Conservation (phyloP, 2,797 vertebrate genomes). For the Pipistrellus kuhlii region DNA sequence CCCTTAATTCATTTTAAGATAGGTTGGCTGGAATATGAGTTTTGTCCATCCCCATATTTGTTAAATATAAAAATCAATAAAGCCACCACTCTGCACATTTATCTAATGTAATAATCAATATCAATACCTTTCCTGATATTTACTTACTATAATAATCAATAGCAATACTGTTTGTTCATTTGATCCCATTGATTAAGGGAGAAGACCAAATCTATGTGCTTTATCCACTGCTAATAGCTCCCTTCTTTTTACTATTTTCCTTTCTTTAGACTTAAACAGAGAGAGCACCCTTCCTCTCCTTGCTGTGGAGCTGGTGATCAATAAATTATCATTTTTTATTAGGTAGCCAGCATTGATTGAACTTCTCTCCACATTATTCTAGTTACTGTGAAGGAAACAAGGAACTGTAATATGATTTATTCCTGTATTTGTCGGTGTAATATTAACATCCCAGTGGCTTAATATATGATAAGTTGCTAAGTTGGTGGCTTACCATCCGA, state of each 20-base stretch:
- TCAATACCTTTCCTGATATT: conserved; percentile 78
- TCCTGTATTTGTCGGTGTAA: neutral
- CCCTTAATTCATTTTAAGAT: conserved; percentile 60
- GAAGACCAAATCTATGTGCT: conserved; percentile 54
- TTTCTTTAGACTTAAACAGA: neutral
- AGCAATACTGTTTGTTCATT: conserved; percentile 79
- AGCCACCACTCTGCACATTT: conserved; percentile 63
- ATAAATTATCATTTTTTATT: neutral
- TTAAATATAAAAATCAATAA: conserved; percentile 79
- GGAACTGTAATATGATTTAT: conserved; percentile 7
- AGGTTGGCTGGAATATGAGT: conserved; percentile 14
- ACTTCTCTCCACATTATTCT: neutral
- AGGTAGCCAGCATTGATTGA: neutral
- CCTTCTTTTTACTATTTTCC: neutral
- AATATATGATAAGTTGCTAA: neutral
- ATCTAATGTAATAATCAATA: conserved; percentile 79
- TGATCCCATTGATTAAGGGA: conserved; percentile 67
- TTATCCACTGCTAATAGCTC: neutral
- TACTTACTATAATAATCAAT: conserved; percentile 80
- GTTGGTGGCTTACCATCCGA: neutral
- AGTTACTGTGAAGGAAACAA: neutral
- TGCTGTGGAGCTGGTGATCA: neutral
- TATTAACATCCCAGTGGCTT: neutral
- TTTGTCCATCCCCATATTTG: conserved; percentile 66
- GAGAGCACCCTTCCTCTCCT: neutral